Conservation (phyloP, 2,888 invertebrate genomes). For the Glyphotaelius pellucidus region DNA sequence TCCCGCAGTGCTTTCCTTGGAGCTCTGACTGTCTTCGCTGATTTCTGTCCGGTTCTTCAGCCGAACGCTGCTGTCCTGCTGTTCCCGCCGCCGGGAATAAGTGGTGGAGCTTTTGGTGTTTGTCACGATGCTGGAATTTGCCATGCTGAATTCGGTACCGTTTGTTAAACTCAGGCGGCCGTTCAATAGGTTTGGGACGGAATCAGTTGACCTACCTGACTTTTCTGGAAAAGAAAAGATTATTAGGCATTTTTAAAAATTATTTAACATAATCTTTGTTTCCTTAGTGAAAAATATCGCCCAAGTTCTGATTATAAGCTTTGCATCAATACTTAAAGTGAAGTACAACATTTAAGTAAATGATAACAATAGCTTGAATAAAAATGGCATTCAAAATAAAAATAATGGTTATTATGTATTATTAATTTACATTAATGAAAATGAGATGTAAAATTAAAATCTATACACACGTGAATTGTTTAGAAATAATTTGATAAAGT, state of each 20-base stretch:
- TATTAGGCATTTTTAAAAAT: background rate
- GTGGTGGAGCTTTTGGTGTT: slow-evolving; percentile 21
- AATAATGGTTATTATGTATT: background rate
- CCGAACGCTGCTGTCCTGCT: slow-evolving; percentile 20
- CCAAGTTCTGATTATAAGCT: background rate
- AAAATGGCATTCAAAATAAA: background rate
- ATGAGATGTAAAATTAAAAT: background rate
- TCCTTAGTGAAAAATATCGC: background rate
- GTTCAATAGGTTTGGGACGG: slow-evolving; percentile 43
- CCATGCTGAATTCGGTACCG: background rate
- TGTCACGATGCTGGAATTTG: background rate
- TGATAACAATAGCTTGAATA: background rate
- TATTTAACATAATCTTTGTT: background rate
- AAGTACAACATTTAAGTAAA: background rate
- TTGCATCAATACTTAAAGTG: background rate
- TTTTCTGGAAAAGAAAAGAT: slow-evolving; percentile 52
- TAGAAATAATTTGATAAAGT: background rate
- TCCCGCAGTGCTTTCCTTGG: slow-evolving; percentile 12
- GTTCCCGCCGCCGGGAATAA: slow-evolving; percentile 52
- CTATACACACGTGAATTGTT: background rate
- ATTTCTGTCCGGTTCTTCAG: slow-evolving; percentile 24
- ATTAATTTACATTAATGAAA: background rate
- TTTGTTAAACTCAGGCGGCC: slow-evolving; percentile 44
- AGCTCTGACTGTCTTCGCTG: slow-evolving; percentile 27
- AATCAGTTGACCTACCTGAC: slow-evolving; percentile 37